phyloP scores from a whole-genome alignment of 1,140 invertebrate genomes.

The Lasaia peninsularis region DNA sequence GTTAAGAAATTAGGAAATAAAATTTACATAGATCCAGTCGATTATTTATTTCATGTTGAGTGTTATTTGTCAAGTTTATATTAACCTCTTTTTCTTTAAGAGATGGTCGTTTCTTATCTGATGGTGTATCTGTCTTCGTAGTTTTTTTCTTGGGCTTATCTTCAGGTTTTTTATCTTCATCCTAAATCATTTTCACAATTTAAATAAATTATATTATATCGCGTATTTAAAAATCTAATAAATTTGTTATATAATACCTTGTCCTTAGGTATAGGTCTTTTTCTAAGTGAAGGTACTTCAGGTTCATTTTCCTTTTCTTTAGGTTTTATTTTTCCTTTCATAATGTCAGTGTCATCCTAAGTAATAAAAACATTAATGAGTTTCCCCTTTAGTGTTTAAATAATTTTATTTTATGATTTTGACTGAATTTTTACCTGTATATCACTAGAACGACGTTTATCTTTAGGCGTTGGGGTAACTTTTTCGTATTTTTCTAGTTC shows the following conservation, averaged over 20 bases:
- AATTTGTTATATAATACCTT: constrained; percentile 45
- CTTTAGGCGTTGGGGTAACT: constrained; percentile 59
- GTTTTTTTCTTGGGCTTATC: constrained; percentile 66
- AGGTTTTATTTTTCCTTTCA: constrained; percentile 70
- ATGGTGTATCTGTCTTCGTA: constrained; percentile 53
- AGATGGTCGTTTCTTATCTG: constrained; percentile 65
- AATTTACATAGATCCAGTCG: neutral
- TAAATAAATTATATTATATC: constrained; percentile 10
- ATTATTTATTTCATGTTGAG: neutral
- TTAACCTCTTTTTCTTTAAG: constrained; percentile 65
- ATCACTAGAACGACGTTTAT: constrained; percentile 64
- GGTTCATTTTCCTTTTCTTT: constrained; percentile 63
- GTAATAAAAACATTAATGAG: constrained; percentile 25
- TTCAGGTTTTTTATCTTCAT: constrained; percentile 63
- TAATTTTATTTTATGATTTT: constrained; percentile 4
- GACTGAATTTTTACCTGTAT: constrained; percentile 46
- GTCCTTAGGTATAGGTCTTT: constrained; percentile 59
- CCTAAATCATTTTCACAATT: constrained; percentile 37
- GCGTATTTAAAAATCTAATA: neutral
- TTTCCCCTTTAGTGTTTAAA: constrained; percentile 20
- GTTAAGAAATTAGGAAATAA: neutral
- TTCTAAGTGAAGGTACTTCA: constrained; percentile 56
- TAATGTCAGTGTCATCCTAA: constrained; percentile 61
- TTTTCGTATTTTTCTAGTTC: constrained; percentile 76
- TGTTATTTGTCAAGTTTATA: neutral